phyloP scores from a whole-genome alignment of 1,140 invertebrate genomes.

The Pseudomyrmex cubaensis region DNA sequence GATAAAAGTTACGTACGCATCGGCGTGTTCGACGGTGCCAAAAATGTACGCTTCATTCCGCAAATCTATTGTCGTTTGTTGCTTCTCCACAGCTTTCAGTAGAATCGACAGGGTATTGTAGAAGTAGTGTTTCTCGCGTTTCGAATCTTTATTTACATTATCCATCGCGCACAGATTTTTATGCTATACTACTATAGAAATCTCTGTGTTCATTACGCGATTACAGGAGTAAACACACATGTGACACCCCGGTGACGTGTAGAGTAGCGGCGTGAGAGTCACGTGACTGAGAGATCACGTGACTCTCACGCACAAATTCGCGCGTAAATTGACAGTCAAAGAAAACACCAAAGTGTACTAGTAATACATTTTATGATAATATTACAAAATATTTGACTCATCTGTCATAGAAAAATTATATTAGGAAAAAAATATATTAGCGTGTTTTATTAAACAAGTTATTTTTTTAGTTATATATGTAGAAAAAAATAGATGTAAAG shows the following conservation, averaged over 20 bases:
- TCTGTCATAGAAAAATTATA: too few species aligned
- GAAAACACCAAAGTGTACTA: neutral
- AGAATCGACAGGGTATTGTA: conserved; percentile 87
- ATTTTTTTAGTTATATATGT: too few species aligned
- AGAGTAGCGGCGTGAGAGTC: too few species aligned
- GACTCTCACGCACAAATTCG: neutral
- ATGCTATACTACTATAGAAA: too few species aligned
- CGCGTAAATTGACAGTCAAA: neutral
- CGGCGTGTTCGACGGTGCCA: conserved; percentile 86
- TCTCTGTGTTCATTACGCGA: too few species aligned
- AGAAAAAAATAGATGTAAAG: too few species aligned
- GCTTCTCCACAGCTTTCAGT: conserved; percentile 87
- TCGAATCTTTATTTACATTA: conserved; percentile 30
- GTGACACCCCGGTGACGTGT: too few species aligned
- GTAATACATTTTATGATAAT: neutral
- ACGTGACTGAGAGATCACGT: neutral
- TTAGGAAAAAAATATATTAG: too few species aligned
- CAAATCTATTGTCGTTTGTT: conserved; percentile 88
- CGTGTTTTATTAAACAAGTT: too few species aligned
- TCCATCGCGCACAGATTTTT: conserved; percentile 36
- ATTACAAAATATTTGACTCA: neutral
- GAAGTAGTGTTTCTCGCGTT: conserved; percentile 84
- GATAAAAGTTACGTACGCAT: conserved; percentile 85
- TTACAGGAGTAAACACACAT: too few species aligned
- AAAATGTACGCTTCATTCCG: conserved; percentile 88